A percentile compares a stretch with the other conserved stretches of the same genome.
phyloP scores from a whole-genome alignment of 2,888 invertebrate species.

The Ennomos quercinarius region DNA sequence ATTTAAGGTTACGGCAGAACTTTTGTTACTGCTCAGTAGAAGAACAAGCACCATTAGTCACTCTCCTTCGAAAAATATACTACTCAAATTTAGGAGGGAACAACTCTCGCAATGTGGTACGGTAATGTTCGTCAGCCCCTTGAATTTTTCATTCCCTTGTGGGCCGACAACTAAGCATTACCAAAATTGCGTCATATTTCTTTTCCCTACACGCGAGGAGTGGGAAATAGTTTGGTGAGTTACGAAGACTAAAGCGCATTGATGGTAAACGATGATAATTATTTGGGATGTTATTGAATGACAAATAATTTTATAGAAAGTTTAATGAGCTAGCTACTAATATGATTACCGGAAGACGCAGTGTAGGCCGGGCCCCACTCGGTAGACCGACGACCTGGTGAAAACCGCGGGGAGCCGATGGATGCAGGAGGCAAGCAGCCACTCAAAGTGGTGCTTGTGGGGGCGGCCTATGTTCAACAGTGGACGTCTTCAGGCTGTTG shows the following conservation, averaged over 20 bases:
- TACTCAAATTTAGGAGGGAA: constrained; percentile 69
- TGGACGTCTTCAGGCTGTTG: too few species aligned
- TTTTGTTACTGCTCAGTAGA: constrained; percentile 5
- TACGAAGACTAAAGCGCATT: constrained; percentile 60
- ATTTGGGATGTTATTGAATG: constrained; percentile 38
- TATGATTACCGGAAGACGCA: too few species aligned
- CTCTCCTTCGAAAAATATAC: constrained; percentile 65
- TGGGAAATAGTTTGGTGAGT: constrained; percentile 76
- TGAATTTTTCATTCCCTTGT: constrained; percentile 85
- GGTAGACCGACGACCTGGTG: too few species aligned
- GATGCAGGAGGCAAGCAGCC: too few species aligned
- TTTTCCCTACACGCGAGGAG: constrained; percentile 72
- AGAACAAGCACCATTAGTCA: constrained; percentile 26
- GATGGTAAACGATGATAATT: constrained; percentile 52
- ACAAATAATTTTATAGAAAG: too few species aligned
- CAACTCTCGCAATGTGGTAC: constrained; percentile 78
- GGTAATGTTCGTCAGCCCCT: constrained; percentile 79
- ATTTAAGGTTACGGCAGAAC: not conserved
- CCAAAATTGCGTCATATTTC: constrained; percentile 85
- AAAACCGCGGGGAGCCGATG: too few species aligned
- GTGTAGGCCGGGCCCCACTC: too few species aligned
- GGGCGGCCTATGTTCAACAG: too few species aligned
- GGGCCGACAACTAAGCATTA: constrained; percentile 84
- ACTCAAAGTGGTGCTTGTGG: too few species aligned
- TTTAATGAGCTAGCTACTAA: constrained; percentile 10